Evolutionary conservation across 2,888 invertebrate genomes (phyloP).

Genomic region (Polietes domitor): DNA sequence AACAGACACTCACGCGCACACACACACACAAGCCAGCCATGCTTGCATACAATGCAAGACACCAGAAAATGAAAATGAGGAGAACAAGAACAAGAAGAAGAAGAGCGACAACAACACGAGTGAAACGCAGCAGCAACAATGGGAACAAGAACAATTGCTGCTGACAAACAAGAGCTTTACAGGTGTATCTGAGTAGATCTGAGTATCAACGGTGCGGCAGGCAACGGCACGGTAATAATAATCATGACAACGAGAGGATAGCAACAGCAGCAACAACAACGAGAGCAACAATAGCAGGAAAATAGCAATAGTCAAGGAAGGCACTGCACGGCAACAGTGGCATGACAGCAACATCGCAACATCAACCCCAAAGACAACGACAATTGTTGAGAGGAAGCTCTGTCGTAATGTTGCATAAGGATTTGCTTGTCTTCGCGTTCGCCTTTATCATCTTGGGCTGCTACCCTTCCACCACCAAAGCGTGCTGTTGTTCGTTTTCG

Average conservation of each 20-base stretch:
- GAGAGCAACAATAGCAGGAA: neutral
- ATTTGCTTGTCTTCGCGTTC: neutral
- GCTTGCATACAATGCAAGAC: conserved; percentile 1
- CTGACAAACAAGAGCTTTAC: conserved; percentile 32
- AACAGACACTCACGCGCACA: neutral
- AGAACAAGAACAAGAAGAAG: neutral
- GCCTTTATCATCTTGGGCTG: neutral
- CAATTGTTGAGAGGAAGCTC: neutral
- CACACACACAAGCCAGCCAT: too few species aligned
- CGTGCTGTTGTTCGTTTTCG: neutral
- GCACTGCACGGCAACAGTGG: neutral
- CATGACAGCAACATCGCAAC: neutral
- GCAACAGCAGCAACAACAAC: conserved; percentile 8
- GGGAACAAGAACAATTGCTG: conserved; percentile 31
- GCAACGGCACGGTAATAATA: conserved; percentile 2
- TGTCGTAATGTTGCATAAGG: conserved; percentile 3
- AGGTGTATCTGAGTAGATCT: conserved; percentile 27
- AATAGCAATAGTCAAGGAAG: conserved; percentile 40
- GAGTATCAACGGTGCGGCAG: too few species aligned
- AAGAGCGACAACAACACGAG: too few species aligned
- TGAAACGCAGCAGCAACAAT: conserved; percentile 20
- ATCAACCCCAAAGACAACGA: neutral
- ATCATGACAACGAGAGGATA: conserved; percentile 12
- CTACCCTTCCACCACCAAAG: neutral
- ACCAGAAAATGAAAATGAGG: neutral